Base-by-base conservation (phyloP, 2,888 invertebrate species). In the Amphiduros pacificus region DNA sequence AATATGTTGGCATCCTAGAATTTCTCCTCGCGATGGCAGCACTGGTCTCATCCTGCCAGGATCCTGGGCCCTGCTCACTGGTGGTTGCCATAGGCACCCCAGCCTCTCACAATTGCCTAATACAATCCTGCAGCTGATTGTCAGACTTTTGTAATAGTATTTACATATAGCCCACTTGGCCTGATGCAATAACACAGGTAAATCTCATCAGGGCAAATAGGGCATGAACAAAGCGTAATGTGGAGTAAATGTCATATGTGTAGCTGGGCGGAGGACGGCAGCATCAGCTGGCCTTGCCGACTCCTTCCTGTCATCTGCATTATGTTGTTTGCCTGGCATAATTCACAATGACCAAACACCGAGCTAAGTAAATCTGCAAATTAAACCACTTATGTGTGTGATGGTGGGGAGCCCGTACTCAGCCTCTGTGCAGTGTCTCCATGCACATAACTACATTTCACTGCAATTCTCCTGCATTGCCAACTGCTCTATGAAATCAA, bases 161-260 rank as follows among this genome's bases (percentile, higher is more conserved):
- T 59, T 60, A 28, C 53, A 44, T 41, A 44, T 49, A 54, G 53
- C 36, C 54, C 53, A 54, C 60, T 54, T 41, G 60, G 22, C 28
- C 28, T 28, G 41, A 54, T 53, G 41, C 44, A 41, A 60, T 60
- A 53, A 40, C 24, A 26, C 22, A 32, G 41, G 26, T 41, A 28
- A 53, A 60, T 60, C 32, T 52, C 53, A 60, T 60, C 53, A 60
- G 31, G 31, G 48, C 49, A 49, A 57, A 57, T 57, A 31, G 26
- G n/a, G 49, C 57, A 53, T 26, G 53, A 53, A 53, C 53, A 53
- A 53, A 53, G 53, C 53, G 53, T 53, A 53, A 53, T 53, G 36
- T 22, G 52, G 29, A 52, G 31, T 29, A 52, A 52, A 52, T 6
- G 29, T 31, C n/a, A n/a, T n/a, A n/a, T n/a, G n/a, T n/a, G n/a